Base-by-base conservation (phyloP, 2,888 invertebrate species). In the Megaustenia siamemsis region DNA sequence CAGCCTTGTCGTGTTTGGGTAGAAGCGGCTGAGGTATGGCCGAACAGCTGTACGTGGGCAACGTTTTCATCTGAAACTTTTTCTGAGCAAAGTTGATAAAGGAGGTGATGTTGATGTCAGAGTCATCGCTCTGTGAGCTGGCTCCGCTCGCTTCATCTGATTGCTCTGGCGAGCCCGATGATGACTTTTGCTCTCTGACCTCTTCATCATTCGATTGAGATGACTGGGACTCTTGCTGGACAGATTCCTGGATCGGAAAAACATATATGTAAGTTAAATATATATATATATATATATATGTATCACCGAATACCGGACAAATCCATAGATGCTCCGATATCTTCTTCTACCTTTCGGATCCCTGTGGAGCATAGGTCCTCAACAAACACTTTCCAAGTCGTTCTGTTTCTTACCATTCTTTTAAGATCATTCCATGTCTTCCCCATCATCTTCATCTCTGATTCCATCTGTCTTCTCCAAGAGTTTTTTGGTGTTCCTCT, bases 61-160 rank as follows among this genome's bases (percentile, higher is more conserved):
- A 87, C 8, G 89, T 88, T 45, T 86, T 87, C 49, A 89, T 84
- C 77, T 90, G 89, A 84, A 92, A 92, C 76, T 86, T 87, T 8
- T 89, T 89, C 78, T 89, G 89, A 8, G 91, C 92, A 81, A 91
- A 92, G 38, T 83, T 75, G 1, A 90, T 88, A 88, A 91, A 92
- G 73, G 88, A 90, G 32, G 90, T 89, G 35, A 87, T 85, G 5
- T 78, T 68, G n/a, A 81, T 32, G n/a, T 63, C 63, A 40, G 63
- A 18, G 21, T 86, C 87, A 15, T 82, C 86, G 15, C 80, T 83
- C n/a, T 86, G 84, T 21, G 79, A 69, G 28, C 40, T 63, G 38
- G 15, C 73, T 68, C 60, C 63, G 12, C 38, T 38, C 8, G n/a
- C 68, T 18, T 84, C 85, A 12, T 80, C 79, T 1, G 85, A 77